phyloP scores from a whole-genome alignment of 2,797 vertebrate genomes.

The Karalla daura region DNA sequence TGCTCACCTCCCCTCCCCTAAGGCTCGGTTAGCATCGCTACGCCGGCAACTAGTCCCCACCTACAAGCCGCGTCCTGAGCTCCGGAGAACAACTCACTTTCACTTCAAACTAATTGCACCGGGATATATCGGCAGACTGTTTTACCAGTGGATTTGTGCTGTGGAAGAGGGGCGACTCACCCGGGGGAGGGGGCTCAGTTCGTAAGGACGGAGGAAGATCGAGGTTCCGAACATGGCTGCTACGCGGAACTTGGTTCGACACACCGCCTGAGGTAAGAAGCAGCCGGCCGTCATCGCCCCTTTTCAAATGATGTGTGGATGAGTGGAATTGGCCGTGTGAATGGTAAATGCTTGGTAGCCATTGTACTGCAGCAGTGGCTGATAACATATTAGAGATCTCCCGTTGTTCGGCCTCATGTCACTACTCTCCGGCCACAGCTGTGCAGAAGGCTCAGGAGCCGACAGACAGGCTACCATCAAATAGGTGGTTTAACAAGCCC shows the following conservation, averaged over 20 bases:
- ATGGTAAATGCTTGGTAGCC: conserved; percentile 16
- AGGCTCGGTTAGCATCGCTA: conserved; percentile 65
- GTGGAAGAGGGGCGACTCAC: conserved; percentile 73
- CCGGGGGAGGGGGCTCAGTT: conserved; percentile 81
- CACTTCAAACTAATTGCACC: conserved; percentile 27
- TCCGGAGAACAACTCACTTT: conserved; percentile 37
- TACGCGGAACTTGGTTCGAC: conserved; percentile 83
- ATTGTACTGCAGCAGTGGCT: no score
- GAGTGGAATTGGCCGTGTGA: no score
- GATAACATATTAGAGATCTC: no score
- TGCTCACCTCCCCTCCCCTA: conserved; percentile 70
- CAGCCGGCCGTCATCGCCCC: conserved; percentile 15
- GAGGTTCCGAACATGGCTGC: conserved; percentile 86
- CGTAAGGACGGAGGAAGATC: conserved; percentile 79
- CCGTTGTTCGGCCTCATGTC: conserved; percentile 62
- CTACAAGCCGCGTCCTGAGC: conserved; percentile 38
- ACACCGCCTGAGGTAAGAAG: conserved; percentile 86
- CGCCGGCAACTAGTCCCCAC: conserved; percentile 59
- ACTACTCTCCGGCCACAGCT: conserved; percentile 15
- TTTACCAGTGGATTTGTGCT: conserved; percentile 66
- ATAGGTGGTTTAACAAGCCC: conserved; percentile 1
- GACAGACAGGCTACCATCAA: background rate
- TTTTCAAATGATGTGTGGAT: conserved; percentile 8
- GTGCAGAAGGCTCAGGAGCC: conserved; percentile 5
- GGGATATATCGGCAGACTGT: conserved; percentile 39